Evolutionary conservation across 2,113 vertebrate species (phyloP).

Genomic region (Seriola dumerili): DNA sequence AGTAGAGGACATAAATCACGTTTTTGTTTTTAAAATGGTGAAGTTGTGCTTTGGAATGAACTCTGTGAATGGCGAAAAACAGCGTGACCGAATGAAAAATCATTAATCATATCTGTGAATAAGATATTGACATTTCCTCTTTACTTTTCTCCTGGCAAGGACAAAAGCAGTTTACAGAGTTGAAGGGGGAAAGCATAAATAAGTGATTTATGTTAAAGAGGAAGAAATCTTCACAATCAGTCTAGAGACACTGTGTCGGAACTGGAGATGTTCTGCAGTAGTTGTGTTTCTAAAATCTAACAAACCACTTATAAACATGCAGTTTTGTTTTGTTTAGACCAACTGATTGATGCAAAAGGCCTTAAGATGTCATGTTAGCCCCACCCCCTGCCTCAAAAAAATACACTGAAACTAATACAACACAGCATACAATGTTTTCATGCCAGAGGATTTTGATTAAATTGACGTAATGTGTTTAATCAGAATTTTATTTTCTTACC

Average conservation of each 20-base stretch:
- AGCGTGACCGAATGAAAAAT: not conserved
- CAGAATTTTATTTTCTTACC: slow-evolving; percentile 36
- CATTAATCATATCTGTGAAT: slow-evolving; percentile 24
- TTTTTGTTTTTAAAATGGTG: not conserved
- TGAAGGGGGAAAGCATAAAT: slow-evolving; percentile 12
- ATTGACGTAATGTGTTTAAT: slow-evolving; percentile 57
- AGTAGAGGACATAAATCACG: not conserved
- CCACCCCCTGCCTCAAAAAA: not conserved
- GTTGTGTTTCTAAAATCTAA: slow-evolving; percentile 7
- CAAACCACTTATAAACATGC: slow-evolving; percentile 18
- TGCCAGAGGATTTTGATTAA: slow-evolving; percentile 41
- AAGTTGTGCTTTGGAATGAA: not conserved
- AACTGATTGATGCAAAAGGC: slow-evolving; percentile 19
- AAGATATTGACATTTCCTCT: slow-evolving; percentile 22
- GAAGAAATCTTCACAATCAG: slow-evolving; percentile 1
- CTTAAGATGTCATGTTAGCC: slow-evolving; percentile 26
- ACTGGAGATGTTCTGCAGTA: slow-evolving; percentile 14
- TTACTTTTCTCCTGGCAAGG: slow-evolving; percentile 12
- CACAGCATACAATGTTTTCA: slow-evolving; percentile 25
- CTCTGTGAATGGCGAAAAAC: slow-evolving; percentile 2
- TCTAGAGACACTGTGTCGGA: slow-evolving; percentile 1
- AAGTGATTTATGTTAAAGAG: slow-evolving; percentile 15
- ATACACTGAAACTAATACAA: slow-evolving; percentile 15
- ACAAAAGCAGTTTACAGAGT: slow-evolving; percentile 7
- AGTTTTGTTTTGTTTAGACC: slow-evolving; percentile 32